Conservation (phyloP, 2,888 invertebrate species). For the Stenotaenia linearis region DNA sequence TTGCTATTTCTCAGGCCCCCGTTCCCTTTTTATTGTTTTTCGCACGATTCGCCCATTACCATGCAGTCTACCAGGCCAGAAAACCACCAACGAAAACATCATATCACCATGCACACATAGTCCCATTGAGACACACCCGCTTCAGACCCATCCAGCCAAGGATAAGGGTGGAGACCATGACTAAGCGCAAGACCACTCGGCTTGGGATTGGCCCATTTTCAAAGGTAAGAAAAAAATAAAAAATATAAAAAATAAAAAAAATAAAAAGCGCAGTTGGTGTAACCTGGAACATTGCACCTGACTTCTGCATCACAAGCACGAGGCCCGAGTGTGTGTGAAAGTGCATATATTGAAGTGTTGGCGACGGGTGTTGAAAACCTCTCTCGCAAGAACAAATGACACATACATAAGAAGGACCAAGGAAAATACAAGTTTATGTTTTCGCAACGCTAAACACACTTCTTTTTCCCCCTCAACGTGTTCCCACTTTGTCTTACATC, state of each 20-base stretch:
- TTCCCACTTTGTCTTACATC: background rate
- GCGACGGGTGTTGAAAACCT: constrained; percentile 15
- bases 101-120: constrained; percentile 24
- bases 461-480: background rate
- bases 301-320: constrained; percentile 19
- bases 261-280: background rate
- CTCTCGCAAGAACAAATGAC: constrained; percentile 5
- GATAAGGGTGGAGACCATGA: constrained; percentile 20
- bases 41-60: constrained; percentile 24
- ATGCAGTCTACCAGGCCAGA: constrained; percentile 21
- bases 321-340: background rate
- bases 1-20: constrained; percentile 16
- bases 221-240: background rate
- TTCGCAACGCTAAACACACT: constrained; percentile 11
- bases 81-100: constrained; percentile 23
- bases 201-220: constrained; percentile 8
- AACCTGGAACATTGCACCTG: constrained; percentile 12
- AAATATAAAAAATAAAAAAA: background rate
- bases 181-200: background rate
- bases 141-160: constrained; percentile 8
- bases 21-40: constrained; percentile 17
- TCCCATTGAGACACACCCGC: constrained; percentile 12
- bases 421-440: constrained; percentile 7
- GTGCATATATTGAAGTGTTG: constrained; percentile 19
- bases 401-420: constrained; percentile 1